Evolutionary conservation across 1,140 invertebrate species (phyloP).

Genomic region (Drosophila chauvacae): DNA sequence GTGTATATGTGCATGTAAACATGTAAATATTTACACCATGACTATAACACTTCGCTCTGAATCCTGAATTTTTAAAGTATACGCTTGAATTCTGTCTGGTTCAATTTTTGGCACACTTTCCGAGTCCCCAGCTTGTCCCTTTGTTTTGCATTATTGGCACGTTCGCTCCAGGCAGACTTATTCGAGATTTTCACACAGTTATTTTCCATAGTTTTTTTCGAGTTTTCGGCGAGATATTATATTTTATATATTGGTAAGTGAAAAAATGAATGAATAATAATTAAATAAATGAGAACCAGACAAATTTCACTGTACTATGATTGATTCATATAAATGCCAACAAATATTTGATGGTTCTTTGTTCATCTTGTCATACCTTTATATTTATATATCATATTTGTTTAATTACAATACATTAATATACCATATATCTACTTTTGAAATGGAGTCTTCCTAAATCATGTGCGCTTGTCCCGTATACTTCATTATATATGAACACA

Average conservation of each 20-base stretch:
- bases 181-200: not conserved
- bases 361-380: too few species aligned
- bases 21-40: conserved; percentile 65
- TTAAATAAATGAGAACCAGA: not conserved
- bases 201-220: conserved; percentile 2
- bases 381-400: not conserved
- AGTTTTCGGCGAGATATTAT: too few species aligned
- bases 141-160: conserved; percentile 14
- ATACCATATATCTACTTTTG: not conserved
- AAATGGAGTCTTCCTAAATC: not conserved
- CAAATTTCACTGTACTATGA: not conserved
- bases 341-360: not conserved
- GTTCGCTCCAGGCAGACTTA: not conserved
- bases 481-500: not conserved
- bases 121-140: conserved; percentile 2
- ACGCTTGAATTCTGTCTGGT: conserved; percentile 3
- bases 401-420: not conserved
- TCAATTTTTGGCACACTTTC: conserved; percentile 47
- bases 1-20: conserved; percentile 34
- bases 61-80: conserved; percentile 46
- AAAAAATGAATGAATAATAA: not conserved
- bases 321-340: too few species aligned
- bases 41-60: conserved; percentile 26
- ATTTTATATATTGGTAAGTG: too few species aligned
- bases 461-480: not conserved